These are phyloP conservation scores for Geothlypis trichas DNA, from an alignment of 2,113 vertebrate species.

Conservation along the genomic window DNA sequence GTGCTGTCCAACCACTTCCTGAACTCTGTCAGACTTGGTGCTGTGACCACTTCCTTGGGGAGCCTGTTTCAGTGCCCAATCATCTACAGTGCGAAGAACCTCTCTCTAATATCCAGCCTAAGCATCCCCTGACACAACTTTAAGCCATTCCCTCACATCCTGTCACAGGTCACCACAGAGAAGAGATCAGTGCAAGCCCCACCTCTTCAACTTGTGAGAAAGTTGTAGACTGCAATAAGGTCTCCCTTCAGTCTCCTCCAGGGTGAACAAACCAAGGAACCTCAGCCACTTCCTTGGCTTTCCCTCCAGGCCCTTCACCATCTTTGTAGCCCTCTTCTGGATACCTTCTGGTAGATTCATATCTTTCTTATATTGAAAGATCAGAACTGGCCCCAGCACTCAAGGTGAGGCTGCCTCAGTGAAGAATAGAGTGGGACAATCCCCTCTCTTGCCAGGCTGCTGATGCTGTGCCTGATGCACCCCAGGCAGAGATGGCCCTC, in stretches of 20 bases:
- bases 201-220: background rate
- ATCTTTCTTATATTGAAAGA: background rate
- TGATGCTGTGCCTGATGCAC: background rate
- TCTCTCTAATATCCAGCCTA: background rate
- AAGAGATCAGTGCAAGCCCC: background rate
- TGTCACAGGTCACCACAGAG: background rate
- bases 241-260: background rate
- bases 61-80: background rate
- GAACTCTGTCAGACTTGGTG: background rate
- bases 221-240: background rate
- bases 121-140: background rate
- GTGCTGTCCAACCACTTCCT: background rate
- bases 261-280: background rate
- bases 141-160: fast-evolving
- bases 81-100: fast-evolving
- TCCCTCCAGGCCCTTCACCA: background rate
- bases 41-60: background rate
- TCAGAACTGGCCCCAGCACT: background rate
- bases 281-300: background rate
- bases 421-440: background rate
- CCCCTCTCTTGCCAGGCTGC: background rate
- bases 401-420: fast-evolving
- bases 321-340: background rate
- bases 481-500: fast-evolving
- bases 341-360: background rate